Base-by-base conservation (phyloP, 2,888 invertebrate species). In the Pachliopta kotzebuea region DNA sequence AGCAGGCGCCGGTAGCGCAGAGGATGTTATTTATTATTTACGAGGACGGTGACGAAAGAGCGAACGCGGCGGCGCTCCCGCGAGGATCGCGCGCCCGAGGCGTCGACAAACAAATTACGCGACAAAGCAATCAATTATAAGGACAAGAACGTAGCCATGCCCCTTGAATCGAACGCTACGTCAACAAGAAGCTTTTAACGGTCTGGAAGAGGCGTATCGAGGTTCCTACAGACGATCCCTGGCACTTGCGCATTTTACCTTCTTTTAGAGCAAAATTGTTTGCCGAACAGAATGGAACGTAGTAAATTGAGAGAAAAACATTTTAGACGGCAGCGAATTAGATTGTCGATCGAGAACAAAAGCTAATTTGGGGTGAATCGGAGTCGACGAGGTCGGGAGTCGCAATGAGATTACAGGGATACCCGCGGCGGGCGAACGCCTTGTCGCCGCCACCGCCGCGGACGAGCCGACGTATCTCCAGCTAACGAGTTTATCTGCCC, bases 121-220 rank as follows among this genome's bases (percentile, higher is more conserved):
- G 88, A 90, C 91, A 90, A 90, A 90, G 90, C 90, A 90, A 91
- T 90, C 90, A 91, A 91, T 90, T 91, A 89, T 82, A 85, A 88
- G 86, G 86, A 88, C 87, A 85, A 84, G 85, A 84, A 73, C 84
- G 83, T 81, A 83, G 85, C 80, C 76, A 81, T 75, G 83, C 81
- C 85, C 81, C 88, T 90, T 79, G 79, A 89, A 86, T 84, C 83
- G 87, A 90, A 89, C 84, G 88, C 81, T 90, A 75, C 85, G 90
- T 90, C 90, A 91, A 91, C 88, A 91, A 87, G 81, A 88, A 89
- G 85, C 91, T 91, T 91, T 91, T 90, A 91, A 83, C 78, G 85
- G 79, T 78, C 76, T 74, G 77, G 74, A 68, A 75, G 83, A 81
- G 80, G 80, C 80, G 85, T 82, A 84, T 67, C 68, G 82, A 83